Percentiles rank a stretch among this genome's conserved stretches.
phyloP scores from a whole-genome alignment of 2,113 vertebrate species.

The Atherinomorus stipes region DNA sequence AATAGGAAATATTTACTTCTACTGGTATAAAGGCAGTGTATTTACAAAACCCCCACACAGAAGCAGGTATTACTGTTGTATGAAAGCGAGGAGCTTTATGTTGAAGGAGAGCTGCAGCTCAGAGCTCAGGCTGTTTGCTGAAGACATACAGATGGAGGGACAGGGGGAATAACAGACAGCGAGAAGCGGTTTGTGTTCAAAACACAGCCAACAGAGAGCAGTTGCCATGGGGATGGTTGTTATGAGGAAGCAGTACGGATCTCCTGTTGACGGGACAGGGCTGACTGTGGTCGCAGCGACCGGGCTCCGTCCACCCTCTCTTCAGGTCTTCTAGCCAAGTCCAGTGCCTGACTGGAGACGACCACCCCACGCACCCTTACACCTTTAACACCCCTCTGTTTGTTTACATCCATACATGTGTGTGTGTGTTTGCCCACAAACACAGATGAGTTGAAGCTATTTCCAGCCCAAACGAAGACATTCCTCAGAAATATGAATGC shows the following conservation, averaged over 20 bases:
- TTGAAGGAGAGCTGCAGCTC: constrained; percentile 17
- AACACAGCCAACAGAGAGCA: constrained; percentile 65
- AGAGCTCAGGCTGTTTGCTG: constrained; percentile 44
- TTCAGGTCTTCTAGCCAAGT: constrained; percentile 42
- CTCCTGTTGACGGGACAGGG: constrained; percentile 51
- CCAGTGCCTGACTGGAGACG: constrained; percentile 18
- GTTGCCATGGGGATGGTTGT: constrained; percentile 76
- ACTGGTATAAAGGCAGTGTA: too few relatives aligned
- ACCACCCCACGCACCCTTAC: constrained; percentile 30
- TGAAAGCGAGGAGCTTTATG: constrained; percentile 1
- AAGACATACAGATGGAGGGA: constrained; percentile 55
- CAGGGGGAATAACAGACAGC: constrained; percentile 48
- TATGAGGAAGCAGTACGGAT: constrained; percentile 62
- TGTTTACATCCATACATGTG: constrained; percentile 29
- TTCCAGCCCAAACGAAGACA: constrained; percentile 47
- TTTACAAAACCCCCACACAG: neutral
- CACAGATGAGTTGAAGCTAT: constrained; percentile 49
- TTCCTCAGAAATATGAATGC: constrained; percentile 48
- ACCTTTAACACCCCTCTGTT: constrained; percentile 50
- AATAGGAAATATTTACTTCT: too few relatives aligned
- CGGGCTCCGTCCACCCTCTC: constrained; percentile 16
- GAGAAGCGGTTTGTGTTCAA: constrained; percentile 65
- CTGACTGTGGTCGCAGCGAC: constrained; percentile 31
- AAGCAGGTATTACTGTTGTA: constrained; percentile 19
- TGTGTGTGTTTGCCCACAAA: constrained; percentile 53